Evolutionary conservation across 2,888 invertebrate species (phyloP).

Genomic region (Xestia c-nigrum): DNA sequence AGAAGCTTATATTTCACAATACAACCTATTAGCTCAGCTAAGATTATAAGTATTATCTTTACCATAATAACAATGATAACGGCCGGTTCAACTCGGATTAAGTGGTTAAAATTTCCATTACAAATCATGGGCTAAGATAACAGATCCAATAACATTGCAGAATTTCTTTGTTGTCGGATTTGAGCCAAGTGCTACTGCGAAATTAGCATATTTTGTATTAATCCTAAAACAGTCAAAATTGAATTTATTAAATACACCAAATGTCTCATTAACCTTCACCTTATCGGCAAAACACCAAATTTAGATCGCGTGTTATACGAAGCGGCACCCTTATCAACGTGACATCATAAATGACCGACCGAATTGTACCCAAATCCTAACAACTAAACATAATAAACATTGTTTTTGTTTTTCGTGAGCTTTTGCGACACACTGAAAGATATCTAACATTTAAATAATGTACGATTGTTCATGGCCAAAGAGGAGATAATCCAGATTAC

Average conservation of each 20-base stretch:
- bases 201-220: conserved; percentile 6
- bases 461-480: conserved; percentile 27
- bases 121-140: conserved; percentile 70
- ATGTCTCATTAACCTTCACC: conserved; percentile 81
- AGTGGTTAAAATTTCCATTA: conserved; percentile 79
- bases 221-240: conserved; percentile 20
- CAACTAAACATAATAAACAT: conserved; percentile 40
- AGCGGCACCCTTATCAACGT: conserved; percentile 73
- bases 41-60: conserved; percentile 76
- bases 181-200: not conserved
- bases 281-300: conserved; percentile 79
- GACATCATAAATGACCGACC: conserved; percentile 65
- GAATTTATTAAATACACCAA: conserved; percentile 51
- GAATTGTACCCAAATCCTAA: conserved; percentile 46
- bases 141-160: conserved; percentile 36
- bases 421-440: conserved; percentile 8
- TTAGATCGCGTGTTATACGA: conserved; percentile 74
- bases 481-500: conserved; percentile 18
- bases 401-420: conserved; percentile 27
- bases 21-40: conserved; percentile 73
- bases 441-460: conserved; percentile 33
- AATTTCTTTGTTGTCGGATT: conserved; percentile 27
- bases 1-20: conserved; percentile 77
- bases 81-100: conserved; percentile 70
- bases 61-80: conserved; percentile 76